Conservation (phyloP, 2,113 vertebrate genomes). For the Butorides virescens region DNA sequence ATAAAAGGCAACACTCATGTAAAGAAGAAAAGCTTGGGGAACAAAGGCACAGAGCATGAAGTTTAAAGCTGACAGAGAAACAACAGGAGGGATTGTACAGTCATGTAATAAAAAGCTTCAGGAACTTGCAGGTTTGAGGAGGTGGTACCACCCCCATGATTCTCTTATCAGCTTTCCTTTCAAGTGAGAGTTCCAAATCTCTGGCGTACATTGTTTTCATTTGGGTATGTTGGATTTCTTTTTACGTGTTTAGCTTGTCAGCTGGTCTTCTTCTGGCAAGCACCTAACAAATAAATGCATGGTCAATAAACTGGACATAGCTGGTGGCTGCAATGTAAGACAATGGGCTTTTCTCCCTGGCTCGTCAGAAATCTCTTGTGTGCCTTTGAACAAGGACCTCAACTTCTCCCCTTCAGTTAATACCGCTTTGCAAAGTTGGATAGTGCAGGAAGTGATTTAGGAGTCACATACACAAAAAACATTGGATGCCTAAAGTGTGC, state of each 20-base stretch:
- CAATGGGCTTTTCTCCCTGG: rapidly evolving
- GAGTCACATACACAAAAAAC: background rate
- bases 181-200: background rate
- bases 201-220: background rate
- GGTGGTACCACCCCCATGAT: background rate
- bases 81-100: background rate
- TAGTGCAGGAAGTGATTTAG: background rate
- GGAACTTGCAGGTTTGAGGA: background rate
- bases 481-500: background rate
- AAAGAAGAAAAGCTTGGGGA: background rate
- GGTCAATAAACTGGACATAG: background rate
- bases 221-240: background rate
- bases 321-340: background rate
- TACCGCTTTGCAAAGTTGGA: background rate
- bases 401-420: background rate
- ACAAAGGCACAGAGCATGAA: background rate
- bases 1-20: background rate
- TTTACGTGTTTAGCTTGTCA: background rate
- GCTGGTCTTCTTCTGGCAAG: background rate
- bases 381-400: background rate
- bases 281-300: background rate
- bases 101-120: background rate
- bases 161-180: background rate
- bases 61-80: background rate
- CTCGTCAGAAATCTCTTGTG: background rate